Evolutionary conservation across 2,888 invertebrate species (phyloP).

Genomic region (Periphyllus acericola): DNA sequence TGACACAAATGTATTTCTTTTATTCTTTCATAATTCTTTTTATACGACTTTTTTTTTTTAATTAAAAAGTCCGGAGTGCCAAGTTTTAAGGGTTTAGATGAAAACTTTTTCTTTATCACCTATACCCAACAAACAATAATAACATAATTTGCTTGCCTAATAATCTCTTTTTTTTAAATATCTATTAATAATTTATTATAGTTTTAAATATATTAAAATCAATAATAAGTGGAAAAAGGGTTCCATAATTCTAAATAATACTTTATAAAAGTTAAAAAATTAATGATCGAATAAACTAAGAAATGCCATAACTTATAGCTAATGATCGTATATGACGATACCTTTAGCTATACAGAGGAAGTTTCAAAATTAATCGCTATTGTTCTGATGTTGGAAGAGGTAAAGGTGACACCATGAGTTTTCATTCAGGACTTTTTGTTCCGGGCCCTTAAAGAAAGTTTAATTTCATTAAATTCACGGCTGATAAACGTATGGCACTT

Average conservation of each 20-base stretch:
- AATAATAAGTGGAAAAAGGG: not conserved
- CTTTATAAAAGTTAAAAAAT: constrained; percentile 22
- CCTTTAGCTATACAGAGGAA: not conserved
- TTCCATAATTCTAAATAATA: not conserved
- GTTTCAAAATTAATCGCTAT: constrained; percentile 51
- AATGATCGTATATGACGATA: constrained; percentile 48
- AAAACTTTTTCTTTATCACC: constrained; percentile 29
- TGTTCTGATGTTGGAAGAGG: constrained; percentile 1
- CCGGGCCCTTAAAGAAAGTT: constrained; percentile 21
- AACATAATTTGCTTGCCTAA: not conserved
- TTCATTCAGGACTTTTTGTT: constrained; percentile 31
- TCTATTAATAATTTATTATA: not conserved
- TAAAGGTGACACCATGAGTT: not conserved
- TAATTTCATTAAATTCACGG: constrained; percentile 24
- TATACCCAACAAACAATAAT: not conserved
- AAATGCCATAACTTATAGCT: constrained; percentile 20
- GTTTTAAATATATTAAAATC: not conserved
- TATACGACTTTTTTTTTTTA: constrained; percentile 20
- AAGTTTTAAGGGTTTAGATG: constrained; percentile 18
- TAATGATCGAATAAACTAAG: constrained; percentile 37
- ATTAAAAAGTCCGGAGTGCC: not conserved
- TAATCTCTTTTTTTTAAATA: not conserved
- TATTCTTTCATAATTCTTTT: constrained; percentile 35
- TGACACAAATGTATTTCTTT: constrained; percentile 16
- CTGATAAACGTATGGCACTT: constrained; percentile 25